Base-by-base conservation (phyloP, 2,113 vertebrate species). In the Alosa alosa region DNA sequence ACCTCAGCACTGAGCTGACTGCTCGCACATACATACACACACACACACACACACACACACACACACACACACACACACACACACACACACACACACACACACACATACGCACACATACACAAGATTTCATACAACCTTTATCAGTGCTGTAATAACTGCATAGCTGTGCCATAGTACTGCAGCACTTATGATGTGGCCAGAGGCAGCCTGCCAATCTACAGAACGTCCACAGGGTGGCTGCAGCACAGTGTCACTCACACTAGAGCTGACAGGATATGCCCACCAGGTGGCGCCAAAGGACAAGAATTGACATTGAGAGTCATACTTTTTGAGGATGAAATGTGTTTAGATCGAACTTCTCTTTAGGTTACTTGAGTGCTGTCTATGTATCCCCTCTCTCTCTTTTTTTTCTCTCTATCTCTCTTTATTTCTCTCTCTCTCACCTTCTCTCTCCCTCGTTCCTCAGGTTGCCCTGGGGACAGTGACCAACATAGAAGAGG, bases 401-500 rank as follows among this genome's bases (percentile, higher is more conserved):
- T 60, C 55, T 20, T 15, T 60, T 15, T 15, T 60, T 15, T 60
- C 55, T 60, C 55, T 60, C 55, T 20, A 8, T 60, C 7, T 20
- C 55, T 64, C 20, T 64, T 20, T 64, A 0, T 64, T 20, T 64
- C 3, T 25, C 60, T 64, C 22, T 22, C 60, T 25, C 60, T 64
- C 64, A 0, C 64, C 13, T 25, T 72, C 25, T 31, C 25, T 11
- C 64, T 36, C 64, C 15, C 64, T 72, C 64, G 10, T 15, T 39
- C 13, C 4, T 86, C 81, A 99, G 98, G 90, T 99, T 85, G 96
- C 97, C 85, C 94, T 99, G 84, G 98, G 98, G 89, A 99, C 98
- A 0, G 97, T 99, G 83, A 99, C 98, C 90, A 99, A 98, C 31
- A 96, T 99, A 91, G 98, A 99, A 90, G 98, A 99, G 94, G 98